Evolutionary conservation across 2,888 invertebrate species (phyloP), one percentile per base, ranked within the genome.

Genomic region (Stratiomys singularior): DNA sequence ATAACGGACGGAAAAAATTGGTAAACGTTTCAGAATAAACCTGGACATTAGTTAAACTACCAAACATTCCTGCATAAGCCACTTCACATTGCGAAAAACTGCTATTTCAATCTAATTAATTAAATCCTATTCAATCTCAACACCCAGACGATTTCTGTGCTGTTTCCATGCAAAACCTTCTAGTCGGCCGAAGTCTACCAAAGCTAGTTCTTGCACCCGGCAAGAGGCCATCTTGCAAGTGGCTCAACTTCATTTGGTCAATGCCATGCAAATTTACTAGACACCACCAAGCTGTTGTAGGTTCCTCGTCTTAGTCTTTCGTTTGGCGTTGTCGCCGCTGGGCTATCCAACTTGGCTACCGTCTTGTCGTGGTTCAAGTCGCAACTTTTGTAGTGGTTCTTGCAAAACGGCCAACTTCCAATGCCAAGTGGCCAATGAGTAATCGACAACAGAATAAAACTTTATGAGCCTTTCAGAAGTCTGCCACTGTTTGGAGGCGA

Each of bases 381-480:
- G 37, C 3, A 37, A 37, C 37, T 37, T 3, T 37, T 37, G 37
- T 37, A 5, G 37, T 37, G 3, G 37, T 37, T 37, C 5, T 37
- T 37, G 69, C 46, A 15, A 15, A 13, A 69, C 47, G 69, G 46
- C 47, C 30, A 60, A 30, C 47, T 47, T 46, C 44, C 69, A 52
- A n/a, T 46, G 69, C 69, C 69, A 69, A 69, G 21, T 46, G 69
- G 47, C 60, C 74, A 58, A 74, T 74, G 74, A 74, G 58, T 74
- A 74, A 74, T 74, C 74, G 74, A 58, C 58, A 74, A 74, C 74
- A 58, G 74, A 74, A 74, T 74, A 74, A 74, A 74, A 74, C 74
- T 74, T 74, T 74, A 74, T 74, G 58, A 74, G 74, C 44, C 74
- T 74, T 60, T 74, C 60, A 58, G 74, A 74, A 74, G 74, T 30